phyloP scores from a whole-genome alignment of 2,797 vertebrate species.

The Premnoplex brunnescens region DNA sequence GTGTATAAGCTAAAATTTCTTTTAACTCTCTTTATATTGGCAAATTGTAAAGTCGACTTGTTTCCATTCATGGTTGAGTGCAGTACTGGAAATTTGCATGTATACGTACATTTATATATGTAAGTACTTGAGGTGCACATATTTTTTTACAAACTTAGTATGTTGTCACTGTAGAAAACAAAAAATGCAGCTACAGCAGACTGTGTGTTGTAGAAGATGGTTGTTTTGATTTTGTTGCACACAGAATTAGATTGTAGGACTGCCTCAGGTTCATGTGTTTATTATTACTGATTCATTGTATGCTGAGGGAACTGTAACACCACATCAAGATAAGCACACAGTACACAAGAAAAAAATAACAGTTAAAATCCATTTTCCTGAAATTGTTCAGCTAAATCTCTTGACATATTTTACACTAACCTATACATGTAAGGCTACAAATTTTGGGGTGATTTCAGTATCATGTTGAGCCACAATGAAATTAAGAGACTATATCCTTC shows the following conservation, averaged over 20 bases:
- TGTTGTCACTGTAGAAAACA: not conserved
- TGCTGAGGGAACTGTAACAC: not conserved
- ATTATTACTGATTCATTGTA: not conserved
- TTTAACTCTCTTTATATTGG: constrained; percentile 34
- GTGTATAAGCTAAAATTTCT: not conserved
- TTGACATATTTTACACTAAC: not conserved
- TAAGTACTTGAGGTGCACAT: rapidly evolving
- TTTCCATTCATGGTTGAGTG: not conserved
- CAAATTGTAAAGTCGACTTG: constrained; percentile 3
- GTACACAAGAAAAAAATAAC: not conserved
- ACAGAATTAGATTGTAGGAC: not conserved
- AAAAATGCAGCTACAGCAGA: not conserved
- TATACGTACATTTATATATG: not conserved
- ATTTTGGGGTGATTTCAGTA: not conserved
- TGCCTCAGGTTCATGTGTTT: not conserved
- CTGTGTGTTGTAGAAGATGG: not conserved
- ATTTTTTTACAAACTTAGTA: not conserved
- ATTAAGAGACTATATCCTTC: not conserved
- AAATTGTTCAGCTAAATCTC: not conserved
- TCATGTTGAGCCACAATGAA: not conserved
- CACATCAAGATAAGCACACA: not conserved
- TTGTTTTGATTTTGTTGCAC: not conserved
- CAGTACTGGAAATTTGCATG: not conserved
- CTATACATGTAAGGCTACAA: not conserved
- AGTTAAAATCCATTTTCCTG: not conserved